Percentiles rank a stretch among this genome's conserved stretches.
Conservation (phyloP, 2,888 invertebrate genomes). For the Panorpa germanica region DNA sequence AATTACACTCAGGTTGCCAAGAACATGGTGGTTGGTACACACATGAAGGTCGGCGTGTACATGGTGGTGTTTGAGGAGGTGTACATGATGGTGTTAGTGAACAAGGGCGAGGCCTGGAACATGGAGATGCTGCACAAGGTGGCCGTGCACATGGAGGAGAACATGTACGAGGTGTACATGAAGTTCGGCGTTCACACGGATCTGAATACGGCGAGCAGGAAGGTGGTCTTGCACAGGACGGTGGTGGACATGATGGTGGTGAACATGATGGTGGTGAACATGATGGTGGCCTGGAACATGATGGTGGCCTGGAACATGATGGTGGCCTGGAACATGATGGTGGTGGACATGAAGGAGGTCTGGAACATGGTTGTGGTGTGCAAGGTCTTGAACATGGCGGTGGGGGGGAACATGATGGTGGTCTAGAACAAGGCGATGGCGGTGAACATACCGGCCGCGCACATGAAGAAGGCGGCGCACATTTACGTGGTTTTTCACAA, state of each 20-base stretch:
- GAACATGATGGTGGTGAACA: neutral
- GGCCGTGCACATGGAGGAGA: too few species aligned
- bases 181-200: too few species aligned
- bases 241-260: neutral
- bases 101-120: too few species aligned
- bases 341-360: constrained; percentile 6
- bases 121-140: too few species aligned
- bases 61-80: too few species aligned
- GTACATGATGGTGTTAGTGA: too few species aligned
- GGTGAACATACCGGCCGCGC: constrained; percentile 1
- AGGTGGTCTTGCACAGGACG: constrained; percentile 3
- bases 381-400: neutral
- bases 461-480: constrained; percentile 5
- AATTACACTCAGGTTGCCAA: constrained; percentile 7
- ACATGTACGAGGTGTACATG: too few species aligned
- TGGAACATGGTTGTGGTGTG: constrained; percentile 10
- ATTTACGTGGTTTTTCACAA: constrained; percentile 6
- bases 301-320: constrained; percentile 2
- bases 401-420: constrained; percentile 8
- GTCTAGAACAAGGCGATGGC: constrained; percentile 2
- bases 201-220: neutral
- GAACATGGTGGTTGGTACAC: too few species aligned
- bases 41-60: too few species aligned
- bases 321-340: constrained; percentile 2
- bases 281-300: constrained; percentile 9